These are phyloP conservation scores for Lycorma delicatula DNA, from an alignment of 1,140 invertebrate species.

Conservation along the genomic window DNA sequence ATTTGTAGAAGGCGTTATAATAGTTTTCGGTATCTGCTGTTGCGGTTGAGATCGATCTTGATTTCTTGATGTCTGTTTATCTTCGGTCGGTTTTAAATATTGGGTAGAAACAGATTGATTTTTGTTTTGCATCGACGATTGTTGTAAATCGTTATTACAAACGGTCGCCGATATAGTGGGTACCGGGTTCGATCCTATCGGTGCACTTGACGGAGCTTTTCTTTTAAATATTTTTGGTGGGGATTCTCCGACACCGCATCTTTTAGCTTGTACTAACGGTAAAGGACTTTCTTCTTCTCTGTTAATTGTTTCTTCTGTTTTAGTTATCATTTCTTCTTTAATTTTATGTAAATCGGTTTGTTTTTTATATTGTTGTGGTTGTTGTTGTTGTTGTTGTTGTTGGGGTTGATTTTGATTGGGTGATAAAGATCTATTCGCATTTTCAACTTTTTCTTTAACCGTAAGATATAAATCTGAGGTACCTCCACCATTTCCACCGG, in stretches of 20 bases:
- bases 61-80: neutral
- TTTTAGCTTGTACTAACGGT: no score
- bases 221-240: constrained; percentile 43
- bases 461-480: no score
- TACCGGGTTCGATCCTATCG: neutral
- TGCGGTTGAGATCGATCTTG: neutral
- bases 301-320: no score
- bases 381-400: no score
- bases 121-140: neutral
- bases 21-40: neutral
- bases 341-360: no score
- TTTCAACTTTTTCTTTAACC: no score
- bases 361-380: no score
- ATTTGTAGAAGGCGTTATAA: neutral
- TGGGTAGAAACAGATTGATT: neutral
- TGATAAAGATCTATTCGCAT: no score
- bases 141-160: neutral
- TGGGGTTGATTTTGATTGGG: no score
- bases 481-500: no score
- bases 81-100: constrained; percentile 20
- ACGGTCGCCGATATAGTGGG: neutral
- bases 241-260: constrained; percentile 15
- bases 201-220: constrained; percentile 34
- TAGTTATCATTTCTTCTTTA: no score
- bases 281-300: no score